Conservation (phyloP, 2,113 vertebrate species). For the Cyanoderma ruficeps region DNA sequence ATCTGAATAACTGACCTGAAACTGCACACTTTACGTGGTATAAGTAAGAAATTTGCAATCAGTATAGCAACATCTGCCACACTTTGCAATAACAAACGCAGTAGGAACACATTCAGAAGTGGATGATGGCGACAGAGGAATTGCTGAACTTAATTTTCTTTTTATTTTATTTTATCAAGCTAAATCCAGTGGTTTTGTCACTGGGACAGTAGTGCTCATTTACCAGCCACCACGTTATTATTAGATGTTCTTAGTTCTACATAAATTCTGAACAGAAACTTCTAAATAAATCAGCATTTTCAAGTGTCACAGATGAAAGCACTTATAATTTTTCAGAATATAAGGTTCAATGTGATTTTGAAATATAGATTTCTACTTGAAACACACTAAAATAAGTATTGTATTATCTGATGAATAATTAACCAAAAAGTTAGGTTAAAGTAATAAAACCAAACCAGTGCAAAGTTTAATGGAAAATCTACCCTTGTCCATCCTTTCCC, state of each 20-base stretch:
- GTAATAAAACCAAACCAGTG: not conserved
- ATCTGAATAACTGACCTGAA: not conserved
- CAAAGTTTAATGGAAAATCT: not conserved
- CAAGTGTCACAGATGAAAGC: slow-evolving; percentile 23
- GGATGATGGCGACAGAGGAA: not conserved
- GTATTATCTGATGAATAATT: slow-evolving; percentile 50
- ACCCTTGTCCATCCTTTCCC: not conserved
- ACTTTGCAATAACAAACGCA: slow-evolving; percentile 17
- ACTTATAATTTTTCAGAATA: slow-evolving; percentile 19
- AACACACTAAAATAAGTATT: slow-evolving; percentile 3
- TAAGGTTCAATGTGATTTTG: slow-evolving; percentile 9
- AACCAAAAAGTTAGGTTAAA: not conserved
- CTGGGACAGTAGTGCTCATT: slow-evolving; percentile 5
- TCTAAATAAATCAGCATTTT: slow-evolving; percentile 49
- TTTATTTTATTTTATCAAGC: not conserved
- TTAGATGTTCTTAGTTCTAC: slow-evolving; percentile 36
- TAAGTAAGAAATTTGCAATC: slow-evolving; percentile 25
- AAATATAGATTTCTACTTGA: slow-evolving; percentile 22
- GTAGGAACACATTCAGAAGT: slow-evolving; percentile 7
- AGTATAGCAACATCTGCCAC: slow-evolving; percentile 25
- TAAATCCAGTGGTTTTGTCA: slow-evolving; percentile 9
- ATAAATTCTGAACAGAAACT: slow-evolving; percentile 19
- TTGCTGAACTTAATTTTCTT: not conserved
- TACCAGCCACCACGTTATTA: slow-evolving; percentile 37
- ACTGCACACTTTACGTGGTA: not conserved